Conservation (phyloP, 2,797 vertebrate species). For the Eospalax fontanierii region DNA sequence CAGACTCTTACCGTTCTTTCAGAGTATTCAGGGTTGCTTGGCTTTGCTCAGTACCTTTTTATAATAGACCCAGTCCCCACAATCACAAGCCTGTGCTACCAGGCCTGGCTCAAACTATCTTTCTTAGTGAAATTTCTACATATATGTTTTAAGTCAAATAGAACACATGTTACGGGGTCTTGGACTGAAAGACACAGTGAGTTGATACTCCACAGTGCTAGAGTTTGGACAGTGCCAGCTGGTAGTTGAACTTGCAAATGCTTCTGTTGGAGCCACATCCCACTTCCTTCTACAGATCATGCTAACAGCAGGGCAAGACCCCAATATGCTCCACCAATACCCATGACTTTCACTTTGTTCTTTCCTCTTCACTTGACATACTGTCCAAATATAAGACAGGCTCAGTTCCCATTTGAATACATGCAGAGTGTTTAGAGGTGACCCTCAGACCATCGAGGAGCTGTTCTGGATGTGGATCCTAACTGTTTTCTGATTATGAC, state of each 20-base stretch:
- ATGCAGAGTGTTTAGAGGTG: not conserved
- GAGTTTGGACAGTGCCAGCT: not conserved
- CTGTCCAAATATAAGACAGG: too few species aligned
- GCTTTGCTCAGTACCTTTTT: too few species aligned
- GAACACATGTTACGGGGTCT: too few species aligned
- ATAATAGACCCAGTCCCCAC: too few species aligned
- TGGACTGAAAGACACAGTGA: too few species aligned
- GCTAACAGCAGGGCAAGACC: not conserved
- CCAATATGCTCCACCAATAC: not conserved
- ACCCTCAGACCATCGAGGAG: not conserved
- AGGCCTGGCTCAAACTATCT: too few species aligned
- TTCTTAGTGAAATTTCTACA: too few species aligned
- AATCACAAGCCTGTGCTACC: too few species aligned
- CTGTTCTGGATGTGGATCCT: not conserved
- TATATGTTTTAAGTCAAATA: too few species aligned
- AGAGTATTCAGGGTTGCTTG: too few species aligned
- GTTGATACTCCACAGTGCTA: too few species aligned
- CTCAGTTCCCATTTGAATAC: not conserved
- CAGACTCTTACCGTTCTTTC: too few species aligned
- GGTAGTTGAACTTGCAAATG: not conserved
- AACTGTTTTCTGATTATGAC: not conserved
- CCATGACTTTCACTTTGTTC: not conserved
- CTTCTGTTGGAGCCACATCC: not conserved
- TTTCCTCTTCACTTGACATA: not conserved
- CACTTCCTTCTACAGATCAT: not conserved